Evolutionary conservation across 37 sponge, comb jelly and placozoan genomes (phyloP), one percentile per base, ranked within the genome.

Genomic region (Agelas oroides): DNA sequence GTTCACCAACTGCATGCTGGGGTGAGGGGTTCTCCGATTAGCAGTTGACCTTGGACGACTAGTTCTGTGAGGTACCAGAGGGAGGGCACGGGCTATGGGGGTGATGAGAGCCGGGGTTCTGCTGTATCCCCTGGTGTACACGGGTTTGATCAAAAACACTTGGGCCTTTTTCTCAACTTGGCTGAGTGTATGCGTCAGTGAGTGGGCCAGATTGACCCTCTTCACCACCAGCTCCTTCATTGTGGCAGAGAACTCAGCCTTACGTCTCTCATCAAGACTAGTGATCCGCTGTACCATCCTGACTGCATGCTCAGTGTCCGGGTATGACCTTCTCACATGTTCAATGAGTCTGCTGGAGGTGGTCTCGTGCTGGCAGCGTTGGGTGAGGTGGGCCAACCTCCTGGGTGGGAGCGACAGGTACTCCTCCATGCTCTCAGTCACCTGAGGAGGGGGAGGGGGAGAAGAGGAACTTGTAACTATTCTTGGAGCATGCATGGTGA

Each of bases 71-170:
- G 37, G 40, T 8, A 52, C 14, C 23, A 66, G 2, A 1, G 73
- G 77, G 56, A 79, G 23, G 73, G 87, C 64, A 19, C 73, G 62
- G 33, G 60, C 15, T 33, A 60, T 70, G 56, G 73, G 77, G 31
- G 71, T 76, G 60, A 76, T 71, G 25, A 76, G 59, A 30, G 66
- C 33, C 28, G 5, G 36, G 73, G 52, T 34, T 69, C 27, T 19
- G 18, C 41, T 15, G 58, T 0, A 1, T 55, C 20, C 21, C 57
- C 20, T 2, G 30, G 36, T 53, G 62, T 60, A 87, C 53, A 87
- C 79, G 0, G 92, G 92, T 37, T 92, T 92, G 63, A 92, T 86
- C 40, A 92, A 39, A 20, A 87, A 79, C 66, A 79, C 30, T 33
- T 74, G 78, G 17, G 70, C 53, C 33, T 71, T 23, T 8, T 70